Conservation (phyloP, 2,888 invertebrate genomes). For the Agriopis marginaria region DNA sequence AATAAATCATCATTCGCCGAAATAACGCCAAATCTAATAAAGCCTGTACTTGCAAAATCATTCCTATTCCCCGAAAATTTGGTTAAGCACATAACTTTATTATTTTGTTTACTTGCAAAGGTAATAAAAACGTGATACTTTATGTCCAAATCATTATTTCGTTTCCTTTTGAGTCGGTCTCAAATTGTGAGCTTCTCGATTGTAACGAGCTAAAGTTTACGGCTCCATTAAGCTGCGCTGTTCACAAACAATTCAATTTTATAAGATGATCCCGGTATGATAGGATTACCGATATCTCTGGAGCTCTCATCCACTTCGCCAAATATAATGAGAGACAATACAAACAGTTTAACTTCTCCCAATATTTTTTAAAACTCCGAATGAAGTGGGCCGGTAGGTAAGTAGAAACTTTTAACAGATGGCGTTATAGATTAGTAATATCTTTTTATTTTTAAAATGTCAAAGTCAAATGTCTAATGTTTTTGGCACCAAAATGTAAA, state of each 20-base stretch:
- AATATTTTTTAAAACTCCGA: not conserved
- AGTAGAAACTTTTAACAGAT: too few species aligned
- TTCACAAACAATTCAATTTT: conserved; percentile 34
- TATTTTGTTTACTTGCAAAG: conserved; percentile 8
- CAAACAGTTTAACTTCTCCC: conserved; percentile 9
- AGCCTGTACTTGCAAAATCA: not conserved
- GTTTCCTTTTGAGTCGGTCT: conserved; percentile 39
- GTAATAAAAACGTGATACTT: conserved; percentile 18
- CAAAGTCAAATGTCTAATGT: too few species aligned
- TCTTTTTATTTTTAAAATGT: too few species aligned
- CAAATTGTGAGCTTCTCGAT: conserved; percentile 35
- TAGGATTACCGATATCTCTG: conserved; percentile 21
- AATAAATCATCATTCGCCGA: not conserved
- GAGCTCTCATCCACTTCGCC: conserved; percentile 6
- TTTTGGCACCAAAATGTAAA: too few species aligned
- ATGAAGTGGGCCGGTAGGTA: not conserved
- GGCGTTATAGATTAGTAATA: too few species aligned
- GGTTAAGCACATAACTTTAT: conserved; percentile 1
- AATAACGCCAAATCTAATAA: not conserved
- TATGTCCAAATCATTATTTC: conserved; percentile 17
- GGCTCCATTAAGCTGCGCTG: conserved; percentile 34
- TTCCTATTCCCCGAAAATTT: not conserved
- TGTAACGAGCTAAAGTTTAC: conserved; percentile 39
- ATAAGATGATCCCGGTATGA: conserved; percentile 26
- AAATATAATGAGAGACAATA: conserved; percentile 12